Evolutionary conservation across 2,888 invertebrate genomes (phyloP), one percentile per base, ranked within the genome.

Genomic region (Drosophila dives): DNA sequence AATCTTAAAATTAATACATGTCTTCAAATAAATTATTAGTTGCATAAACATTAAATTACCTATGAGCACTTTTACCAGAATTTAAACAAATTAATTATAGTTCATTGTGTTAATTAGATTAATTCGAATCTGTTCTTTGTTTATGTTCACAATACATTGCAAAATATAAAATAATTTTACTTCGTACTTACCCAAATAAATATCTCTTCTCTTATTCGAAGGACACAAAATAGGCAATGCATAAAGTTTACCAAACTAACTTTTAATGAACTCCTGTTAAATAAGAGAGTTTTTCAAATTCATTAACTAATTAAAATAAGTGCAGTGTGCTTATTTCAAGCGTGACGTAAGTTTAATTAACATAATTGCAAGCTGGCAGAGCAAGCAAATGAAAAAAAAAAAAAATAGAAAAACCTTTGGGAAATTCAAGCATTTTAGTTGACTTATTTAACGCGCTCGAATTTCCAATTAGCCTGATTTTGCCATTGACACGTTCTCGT

Each of bases 261-360:
- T 42, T 71, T 5, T 29, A n/a, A 29, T 2, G 6, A 45, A 33
- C 5, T 32, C 23, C 40, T 34, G 67, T 26, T 50, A 62, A 62
- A 12, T 11, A 11, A 49, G 26, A 26, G 8, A 7, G 33, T 17
- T 63, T 75, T 64, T 34, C 56, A 38, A 38, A 49, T 63, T 60
- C 53, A 77, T 76, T 81, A 71, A 58, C 77, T 80, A 64, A 77
- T 80, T 77, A 49, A 59, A 77, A 77, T 45, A 63, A 63, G 48
- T 60, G 51, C 63, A 42, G 54, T 29, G 50, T 55, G 64, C 59
- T 40, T 45, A 70, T 77, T 86, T 54, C 23, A 58, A 61, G 64
- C 71, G 67, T 64, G 50, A 65, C 42, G 40, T 49, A 60, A 75
- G 66, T 71, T 87, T 85, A 83, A 87, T 83, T 78, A 85, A 70